Conservation (phyloP, 2,888 invertebrate genomes). For the Synanthedon myopaeformis region DNA sequence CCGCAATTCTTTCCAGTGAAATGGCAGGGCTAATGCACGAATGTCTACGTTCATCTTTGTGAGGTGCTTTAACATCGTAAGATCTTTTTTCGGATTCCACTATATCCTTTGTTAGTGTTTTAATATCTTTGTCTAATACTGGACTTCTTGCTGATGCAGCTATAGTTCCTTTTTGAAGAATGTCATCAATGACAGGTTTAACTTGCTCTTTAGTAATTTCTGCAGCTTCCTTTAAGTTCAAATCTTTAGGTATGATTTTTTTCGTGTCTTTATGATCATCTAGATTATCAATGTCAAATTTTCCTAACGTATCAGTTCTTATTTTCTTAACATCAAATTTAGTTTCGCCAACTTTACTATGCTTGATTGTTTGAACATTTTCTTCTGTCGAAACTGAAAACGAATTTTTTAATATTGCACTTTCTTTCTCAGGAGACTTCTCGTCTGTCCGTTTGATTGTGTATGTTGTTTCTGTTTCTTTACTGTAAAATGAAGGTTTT, state of each 20-base stretch:
- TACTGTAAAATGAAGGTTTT: slow-evolving; percentile 22
- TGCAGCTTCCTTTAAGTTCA: slow-evolving; percentile 29
- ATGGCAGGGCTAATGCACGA: slow-evolving; percentile 63
- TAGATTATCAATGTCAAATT: slow-evolving; percentile 35
- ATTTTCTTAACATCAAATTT: slow-evolving; percentile 59
- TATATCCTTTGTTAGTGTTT: slow-evolving; percentile 43
- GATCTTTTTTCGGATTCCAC: slow-evolving; percentile 53
- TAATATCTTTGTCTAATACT: slow-evolving; percentile 47
- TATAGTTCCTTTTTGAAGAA: slow-evolving; percentile 49
- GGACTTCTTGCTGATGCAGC: slow-evolving; percentile 50
- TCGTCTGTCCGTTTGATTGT: slow-evolving; percentile 20
- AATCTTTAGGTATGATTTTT: slow-evolving; percentile 31
- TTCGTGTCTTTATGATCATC: slow-evolving; percentile 27
- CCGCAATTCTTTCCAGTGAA: slow-evolving; percentile 58
- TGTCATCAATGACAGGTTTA: slow-evolving; percentile 56
- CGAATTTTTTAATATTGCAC: slow-evolving; percentile 20
- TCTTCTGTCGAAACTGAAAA: slow-evolving; percentile 10
- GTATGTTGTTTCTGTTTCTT: slow-evolving; percentile 28
- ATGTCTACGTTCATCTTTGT: slow-evolving; percentile 57
- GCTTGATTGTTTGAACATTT: slow-evolving; percentile 17
- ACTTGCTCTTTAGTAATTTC: slow-evolving; percentile 57
- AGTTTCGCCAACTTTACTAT: slow-evolving; percentile 15
- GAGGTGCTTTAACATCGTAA: slow-evolving; percentile 59
- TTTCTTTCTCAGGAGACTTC: slow-evolving; percentile 17
- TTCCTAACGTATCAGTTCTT: slow-evolving; percentile 49